phyloP scores from a whole-genome alignment of 2,888 invertebrate genomes.

The Pediacus dermestoides region DNA sequence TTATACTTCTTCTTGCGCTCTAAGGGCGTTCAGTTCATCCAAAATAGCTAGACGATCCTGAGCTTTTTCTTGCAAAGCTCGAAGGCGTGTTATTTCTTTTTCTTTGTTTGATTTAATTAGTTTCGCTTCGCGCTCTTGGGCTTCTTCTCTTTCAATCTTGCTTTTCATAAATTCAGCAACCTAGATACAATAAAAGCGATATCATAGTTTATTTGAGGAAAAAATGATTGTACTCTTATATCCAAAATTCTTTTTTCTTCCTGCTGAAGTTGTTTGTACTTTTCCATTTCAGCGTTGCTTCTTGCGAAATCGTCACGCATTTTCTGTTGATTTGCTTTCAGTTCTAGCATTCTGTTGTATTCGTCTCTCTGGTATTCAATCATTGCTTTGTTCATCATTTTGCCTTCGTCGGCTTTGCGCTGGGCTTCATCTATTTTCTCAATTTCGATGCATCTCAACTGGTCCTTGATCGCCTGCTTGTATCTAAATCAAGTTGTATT shows the following conservation, averaged over 20 bases:
- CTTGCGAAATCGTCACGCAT: constrained; percentile 59
- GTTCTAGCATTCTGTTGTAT: constrained; percentile 57
- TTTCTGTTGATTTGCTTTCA: constrained; percentile 52
- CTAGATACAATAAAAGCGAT: constrained; percentile 28
- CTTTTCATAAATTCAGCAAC: constrained; percentile 60
- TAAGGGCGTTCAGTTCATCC: constrained; percentile 54
- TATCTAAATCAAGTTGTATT: no score
- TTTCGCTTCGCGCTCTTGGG: constrained; percentile 54
- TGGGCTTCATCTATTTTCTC: constrained; percentile 59
- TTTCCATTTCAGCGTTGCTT: constrained; percentile 60
- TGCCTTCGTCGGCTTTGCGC: constrained; percentile 65
- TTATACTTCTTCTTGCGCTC: constrained; percentile 55
- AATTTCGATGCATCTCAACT: constrained; percentile 55
- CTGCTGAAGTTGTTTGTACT: constrained; percentile 59
- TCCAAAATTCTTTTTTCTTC: constrained; percentile 66
- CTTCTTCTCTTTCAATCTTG: constrained; percentile 60
- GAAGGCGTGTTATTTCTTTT: constrained; percentile 55
- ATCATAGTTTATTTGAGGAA: constrained; percentile 4
- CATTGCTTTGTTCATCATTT: constrained; percentile 59
- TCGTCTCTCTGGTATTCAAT: constrained; percentile 65
- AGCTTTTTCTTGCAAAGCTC: constrained; percentile 55
- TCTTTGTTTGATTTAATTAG: constrained; percentile 59
- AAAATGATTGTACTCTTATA: constrained; percentile 52
- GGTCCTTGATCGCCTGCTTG: constrained; percentile 45
- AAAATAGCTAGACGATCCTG: constrained; percentile 51